Base-by-base conservation (phyloP, 2,888 invertebrate species). In the Brachylomia viminalis region DNA sequence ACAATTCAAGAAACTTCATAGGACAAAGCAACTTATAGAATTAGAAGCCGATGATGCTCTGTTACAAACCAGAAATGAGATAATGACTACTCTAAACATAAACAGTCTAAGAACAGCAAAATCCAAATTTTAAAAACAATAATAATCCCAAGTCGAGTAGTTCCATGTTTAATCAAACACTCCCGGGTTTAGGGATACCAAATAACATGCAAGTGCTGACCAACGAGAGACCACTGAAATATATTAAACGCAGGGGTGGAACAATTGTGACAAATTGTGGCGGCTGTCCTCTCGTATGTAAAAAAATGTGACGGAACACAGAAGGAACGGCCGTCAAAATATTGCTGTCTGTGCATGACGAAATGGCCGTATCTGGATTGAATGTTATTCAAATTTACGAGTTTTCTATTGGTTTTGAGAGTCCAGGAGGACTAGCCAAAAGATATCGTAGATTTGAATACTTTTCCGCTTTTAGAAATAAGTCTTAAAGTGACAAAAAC, bases 241-340 rank as follows among this genome's bases (percentile, higher is more conserved):
- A 83, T 83, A 86, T 83, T 86, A 84, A 75, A 77, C 72, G 74
- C 65, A 76, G 84, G 84, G 84, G 73, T 72, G 72, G 86, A 77
- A 86, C 86, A 83, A 86, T 84, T 86, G 84, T 83, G 86, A 83
- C 84, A 86, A 84, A 84, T 86, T 79, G 83, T 83, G 75, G 75
- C 47, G 33, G 38, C n/a, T 74, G 77, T 68, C 77, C 49, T 77
- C 83, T 72, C 52, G 42, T 54, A 30, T 74, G 71, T 72, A 62
- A 75, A 86, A 86, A 86, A 81, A 80, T 79, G 58, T 79, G 80
- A 77, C 58, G 68, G 17, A 66, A 75, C 45, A 52, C 64, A 73
- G 20, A 72, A 33, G 72, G 75, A 70, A 68, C 27, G 54, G 42
- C 45, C 64, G 64, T 54, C 58, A 61, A 59, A 82, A 77, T 68